Conservation (phyloP, 1,140 invertebrate genomes). For the Maniola jurtina region DNA sequence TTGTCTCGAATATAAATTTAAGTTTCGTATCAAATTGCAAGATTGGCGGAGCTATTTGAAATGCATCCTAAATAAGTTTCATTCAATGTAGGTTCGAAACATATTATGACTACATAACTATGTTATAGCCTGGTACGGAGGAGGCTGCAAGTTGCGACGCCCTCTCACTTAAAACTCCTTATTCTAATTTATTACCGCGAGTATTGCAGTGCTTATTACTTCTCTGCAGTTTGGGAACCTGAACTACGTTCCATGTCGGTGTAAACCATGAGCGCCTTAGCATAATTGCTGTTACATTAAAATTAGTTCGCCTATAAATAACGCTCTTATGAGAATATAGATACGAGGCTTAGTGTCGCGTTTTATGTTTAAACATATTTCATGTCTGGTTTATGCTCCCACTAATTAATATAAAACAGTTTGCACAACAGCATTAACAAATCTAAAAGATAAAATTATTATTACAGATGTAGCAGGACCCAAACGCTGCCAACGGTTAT, state of each 20-base stretch:
- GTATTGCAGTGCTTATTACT: slow-evolving; percentile 74
- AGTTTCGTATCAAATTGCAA: no score
- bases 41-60: not conserved
- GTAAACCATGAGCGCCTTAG: slow-evolving; percentile 69
- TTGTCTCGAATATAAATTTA: not conserved
- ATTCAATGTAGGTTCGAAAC: not conserved
- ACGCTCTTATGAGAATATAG: slow-evolving; percentile 39
- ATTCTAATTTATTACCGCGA: slow-evolving; percentile 69
- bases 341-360: slow-evolving; percentile 32
- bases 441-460: no score
- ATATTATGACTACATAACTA: not conserved
- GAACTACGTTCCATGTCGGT: slow-evolving; percentile 70
- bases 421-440: not conserved
- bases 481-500: no score
- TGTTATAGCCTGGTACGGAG: not conserved
- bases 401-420: not conserved
- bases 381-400: slow-evolving; percentile 17
- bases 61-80: not conserved
- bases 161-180: slow-evolving; percentile 59
- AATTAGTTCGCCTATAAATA: slow-evolving; percentile 68
- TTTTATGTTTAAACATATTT: slow-evolving; percentile 27
- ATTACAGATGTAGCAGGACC: no score
- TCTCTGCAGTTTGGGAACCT: slow-evolving; percentile 67
- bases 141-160: not conserved
- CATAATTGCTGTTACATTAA: slow-evolving; percentile 72